Evolutionary conservation across 2,888 invertebrate genomes (phyloP).

Genomic region (Gisinianus flammeolus): DNA sequence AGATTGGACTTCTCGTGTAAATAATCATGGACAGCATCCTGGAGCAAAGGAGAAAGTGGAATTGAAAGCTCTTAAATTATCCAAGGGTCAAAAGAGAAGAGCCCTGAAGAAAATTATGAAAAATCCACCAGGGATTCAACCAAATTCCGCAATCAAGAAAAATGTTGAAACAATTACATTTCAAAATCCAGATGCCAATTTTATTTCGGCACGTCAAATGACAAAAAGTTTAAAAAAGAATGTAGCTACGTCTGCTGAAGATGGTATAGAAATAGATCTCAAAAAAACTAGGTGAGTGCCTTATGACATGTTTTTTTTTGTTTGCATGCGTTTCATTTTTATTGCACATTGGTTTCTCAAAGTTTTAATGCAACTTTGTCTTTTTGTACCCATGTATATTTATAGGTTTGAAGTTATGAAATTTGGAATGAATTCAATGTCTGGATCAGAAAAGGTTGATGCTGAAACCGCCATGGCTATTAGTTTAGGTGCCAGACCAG

Average conservation of each 20-base stretch:
- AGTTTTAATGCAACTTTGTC: not conserved
- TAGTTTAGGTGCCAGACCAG: conserved; percentile 82
- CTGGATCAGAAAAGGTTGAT: conserved; percentile 73
- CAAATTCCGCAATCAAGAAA: conserved; percentile 28
- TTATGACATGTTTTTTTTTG: not conserved
- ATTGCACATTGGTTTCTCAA: too few relatives aligned
- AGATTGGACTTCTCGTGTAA: too few relatives aligned
- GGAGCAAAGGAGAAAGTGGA: not conserved
- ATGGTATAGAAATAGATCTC: conserved; percentile 69
- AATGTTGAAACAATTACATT: conserved; percentile 48
- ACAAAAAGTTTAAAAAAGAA: not conserved
- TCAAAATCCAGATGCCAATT: conserved; percentile 47
- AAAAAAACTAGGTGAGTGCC: conserved; percentile 74
- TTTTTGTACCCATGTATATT: too few relatives aligned
- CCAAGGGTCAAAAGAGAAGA: conserved; percentile 46
- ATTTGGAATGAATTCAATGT: conserved; percentile 80
- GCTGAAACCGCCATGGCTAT: conserved; percentile 80
- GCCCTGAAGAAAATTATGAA: conserved; percentile 35
- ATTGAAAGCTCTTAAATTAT: conserved; percentile 22
- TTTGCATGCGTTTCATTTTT: not conserved
- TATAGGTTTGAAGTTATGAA: conserved; percentile 72
- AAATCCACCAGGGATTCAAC: not conserved
- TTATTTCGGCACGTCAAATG: not conserved
- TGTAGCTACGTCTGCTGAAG: not conserved
- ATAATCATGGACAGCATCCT: too few relatives aligned